Evolutionary conservation across 2,888 invertebrate species (phyloP), one percentile per base, ranked within the genome.

Genomic region (Acrobasis repandana): DNA sequence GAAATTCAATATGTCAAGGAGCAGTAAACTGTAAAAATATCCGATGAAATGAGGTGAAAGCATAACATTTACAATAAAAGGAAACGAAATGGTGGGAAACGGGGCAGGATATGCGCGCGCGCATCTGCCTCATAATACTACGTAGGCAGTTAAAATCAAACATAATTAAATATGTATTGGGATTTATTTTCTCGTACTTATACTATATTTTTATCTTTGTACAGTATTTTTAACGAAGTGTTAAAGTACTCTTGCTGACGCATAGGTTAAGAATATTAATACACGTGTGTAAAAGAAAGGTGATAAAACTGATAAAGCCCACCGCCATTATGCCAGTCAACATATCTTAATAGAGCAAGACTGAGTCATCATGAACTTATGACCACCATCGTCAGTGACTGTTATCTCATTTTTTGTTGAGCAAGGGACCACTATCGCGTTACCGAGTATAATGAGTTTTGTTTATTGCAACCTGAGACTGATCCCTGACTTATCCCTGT

Each of bases 401-500:
- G 65, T 72, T 71, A 73, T 75, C 73, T 71, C 56, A 48, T 66
- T 60, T 63, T 67, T 68, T 67, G 67, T 68, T 64, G 72, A 76
- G 64, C 72, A 74, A 69, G 71, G 72, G 85, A 84, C 86, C 86
- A 86, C 88, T 60, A 46, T 36, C 50, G 66, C 70, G 73, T 68
- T 61, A 70, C 60, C 38, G 47, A 61, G 61, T 71, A 69, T 69
- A 74, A 61, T 74, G 75, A 78, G 80, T 79, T 76, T 71, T 76
- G 73, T 78, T 76, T 74, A 71, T 65, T 77, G 82, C 77, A 84
- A 86, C 77, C 63, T 73, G 77, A 85, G 70, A 72, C 70, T 83
- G 75, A 83, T 85, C 81, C 80, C 69, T 71, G 72, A 72, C 82
- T 86, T 84, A 87, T 85, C 83, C 76, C 76, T 72, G 79, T 78